Percentiles rank a stretch among this genome's conserved stretches.
phyloP scores from a whole-genome alignment of 1,140 invertebrate genomes.

The Drosophila nigromelanica region DNA sequence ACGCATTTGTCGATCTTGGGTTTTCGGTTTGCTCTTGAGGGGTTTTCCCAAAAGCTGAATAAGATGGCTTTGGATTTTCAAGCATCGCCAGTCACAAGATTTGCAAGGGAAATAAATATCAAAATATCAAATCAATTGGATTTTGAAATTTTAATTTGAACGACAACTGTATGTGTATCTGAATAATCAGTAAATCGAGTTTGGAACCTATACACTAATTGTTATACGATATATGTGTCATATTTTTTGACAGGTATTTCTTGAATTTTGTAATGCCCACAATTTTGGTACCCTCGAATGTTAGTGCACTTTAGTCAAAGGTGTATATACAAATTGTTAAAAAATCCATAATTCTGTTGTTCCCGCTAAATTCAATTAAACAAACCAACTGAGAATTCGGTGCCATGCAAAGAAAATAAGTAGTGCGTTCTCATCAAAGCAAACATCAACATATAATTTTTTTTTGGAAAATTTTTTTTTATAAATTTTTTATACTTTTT shows the following conservation, averaged over 20 bases:
- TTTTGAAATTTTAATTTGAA: neutral
- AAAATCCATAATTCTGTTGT: neutral
- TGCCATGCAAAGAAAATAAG: constrained; percentile 59
- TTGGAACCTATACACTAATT: too few relatives aligned
- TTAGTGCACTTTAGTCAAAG: too few relatives aligned
- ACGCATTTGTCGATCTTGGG: constrained; percentile 26
- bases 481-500: constrained; percentile 73
- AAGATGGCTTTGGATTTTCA: neutral
- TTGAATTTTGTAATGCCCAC: too few relatives aligned
- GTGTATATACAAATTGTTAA: neutral
- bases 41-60: constrained; percentile 53
- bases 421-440: constrained; percentile 61
- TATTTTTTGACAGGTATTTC: too few relatives aligned
- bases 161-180: too few relatives aligned
- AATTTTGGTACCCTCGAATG: too few relatives aligned
- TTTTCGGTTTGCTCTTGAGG: constrained; percentile 23
- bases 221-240: neutral
- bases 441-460: constrained; percentile 77
- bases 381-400: neutral
- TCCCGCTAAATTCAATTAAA: neutral
- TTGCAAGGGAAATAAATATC: too few relatives aligned
- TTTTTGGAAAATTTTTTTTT: constrained; percentile 62
- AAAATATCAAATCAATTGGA: neutral
- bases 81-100: neutral
- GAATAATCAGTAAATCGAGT: neutral